Evolutionary conservation across 2,797 vertebrate species (phyloP), one percentile per base, ranked within the genome.

Genomic region (Huso huso): DNA sequence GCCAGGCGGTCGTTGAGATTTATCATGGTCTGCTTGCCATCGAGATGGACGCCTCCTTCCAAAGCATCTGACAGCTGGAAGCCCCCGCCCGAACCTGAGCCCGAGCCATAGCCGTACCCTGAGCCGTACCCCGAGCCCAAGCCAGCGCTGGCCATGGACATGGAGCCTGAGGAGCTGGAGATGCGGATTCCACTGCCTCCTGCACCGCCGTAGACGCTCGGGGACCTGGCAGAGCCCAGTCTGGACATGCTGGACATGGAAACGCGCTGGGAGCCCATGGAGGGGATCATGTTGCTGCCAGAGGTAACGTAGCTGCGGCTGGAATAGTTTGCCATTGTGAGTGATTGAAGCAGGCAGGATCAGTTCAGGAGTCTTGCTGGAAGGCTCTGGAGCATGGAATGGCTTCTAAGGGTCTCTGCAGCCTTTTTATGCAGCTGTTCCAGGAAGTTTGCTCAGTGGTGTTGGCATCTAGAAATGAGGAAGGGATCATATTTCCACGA

Each of bases 1-100:
- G 67, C 61, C 58, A 75, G 15, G 2, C 74, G 74, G 2, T 68
- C 53, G 48, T 75, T 75, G 3, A 75, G 65, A 6, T 68, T 63
- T 64, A 66, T 66, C 74, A 73, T 75, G 60, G 64, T 67, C n/a
- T 68, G 63, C 49, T 73, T 75, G 50, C 72, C 66, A 59, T 71
- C 58, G 8, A 8, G 12, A n/a, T 5, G 18, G 2, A n/a, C 8
- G 59, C 10, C n/a, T 55, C 10, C n/a, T 4, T 55, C 53, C 53
- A 55, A 10, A n/a, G 53, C 53, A n/a, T 55, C 53, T 10, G 53
- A 10, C 53, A 55, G 53, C 3, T 10, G n/a, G 53, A 55, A 55
- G 53, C n/a, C n/a, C 10, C 53, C 53, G 7, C 9, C 53, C 6
- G 1, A 75, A 66, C 3, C 81, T 73, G 0, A 10, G n/a, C 10